These are phyloP conservation scores for Microctonus hyperodae DNA, from an alignment of 2,888 invertebrate genomes.

Conservation along the genomic window DNA sequence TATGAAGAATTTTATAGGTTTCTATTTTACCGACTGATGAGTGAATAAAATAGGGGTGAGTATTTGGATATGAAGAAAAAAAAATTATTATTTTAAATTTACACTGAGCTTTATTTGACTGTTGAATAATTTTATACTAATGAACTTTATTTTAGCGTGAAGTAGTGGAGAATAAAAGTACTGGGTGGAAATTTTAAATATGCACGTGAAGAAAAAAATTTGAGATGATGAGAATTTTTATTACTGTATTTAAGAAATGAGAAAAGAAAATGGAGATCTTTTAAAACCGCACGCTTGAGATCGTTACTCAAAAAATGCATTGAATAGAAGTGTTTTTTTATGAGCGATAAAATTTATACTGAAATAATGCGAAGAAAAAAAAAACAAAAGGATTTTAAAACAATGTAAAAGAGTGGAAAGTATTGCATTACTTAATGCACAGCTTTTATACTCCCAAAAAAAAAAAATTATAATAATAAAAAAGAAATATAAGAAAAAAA, in stretches of 20 bases:
- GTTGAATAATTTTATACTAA: too few species aligned
- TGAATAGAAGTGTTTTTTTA: neutral
- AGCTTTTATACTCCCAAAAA: neutral
- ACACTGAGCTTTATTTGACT: too few species aligned
- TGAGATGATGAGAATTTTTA: neutral
- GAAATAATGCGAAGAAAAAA: conserved; percentile 1
- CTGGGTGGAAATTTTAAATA: neutral
- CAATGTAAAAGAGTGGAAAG: neutral
- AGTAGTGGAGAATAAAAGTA: neutral
- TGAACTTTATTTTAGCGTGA: too few species aligned
- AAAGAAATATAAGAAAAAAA: neutral
- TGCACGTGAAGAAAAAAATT: too few species aligned
- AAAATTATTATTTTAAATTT: too few species aligned
- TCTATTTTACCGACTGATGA: neutral
- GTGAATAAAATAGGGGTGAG: neutral
- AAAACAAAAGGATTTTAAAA: neutral
- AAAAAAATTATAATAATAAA: neutral
- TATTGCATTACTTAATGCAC: neutral
- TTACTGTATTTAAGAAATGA: neutral
- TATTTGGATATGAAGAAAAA: too few species aligned
- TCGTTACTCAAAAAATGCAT: neutral
- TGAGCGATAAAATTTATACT: conserved; percentile 12
- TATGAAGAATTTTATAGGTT: too few species aligned
- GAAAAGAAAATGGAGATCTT: neutral
- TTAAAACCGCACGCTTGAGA: neutral